Conservation (phyloP, 2,113 vertebrate genomes). For the Chunga burmeisteri region DNA sequence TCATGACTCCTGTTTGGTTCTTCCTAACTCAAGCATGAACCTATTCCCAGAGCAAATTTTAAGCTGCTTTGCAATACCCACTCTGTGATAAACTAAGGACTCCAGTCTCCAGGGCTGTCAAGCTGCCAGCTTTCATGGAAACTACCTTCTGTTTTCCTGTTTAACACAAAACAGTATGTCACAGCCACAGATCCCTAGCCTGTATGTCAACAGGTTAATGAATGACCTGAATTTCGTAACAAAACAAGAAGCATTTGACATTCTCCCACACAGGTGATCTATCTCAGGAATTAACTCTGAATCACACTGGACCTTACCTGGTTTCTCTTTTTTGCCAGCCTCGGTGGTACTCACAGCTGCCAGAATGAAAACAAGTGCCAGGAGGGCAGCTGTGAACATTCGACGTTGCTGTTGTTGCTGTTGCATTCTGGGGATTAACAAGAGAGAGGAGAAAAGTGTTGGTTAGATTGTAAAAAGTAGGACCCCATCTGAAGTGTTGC, state of each 20-base stretch:
- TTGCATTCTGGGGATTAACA: constrained; percentile 70
- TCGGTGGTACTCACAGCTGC: constrained; percentile 72
- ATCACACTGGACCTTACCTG: constrained; percentile 63
- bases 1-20: not conserved
- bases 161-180: not conserved
- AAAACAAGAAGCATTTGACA: not conserved
- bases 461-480: not conserved
- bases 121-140: not conserved
- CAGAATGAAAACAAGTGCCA: constrained; percentile 76
- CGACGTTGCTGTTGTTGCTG: constrained; percentile 67
- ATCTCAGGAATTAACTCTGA: not conserved
- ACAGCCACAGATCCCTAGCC: not conserved
- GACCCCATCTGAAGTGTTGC: not conserved
- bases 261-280: not conserved
- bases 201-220: not conserved
- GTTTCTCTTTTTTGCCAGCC: constrained; percentile 81
- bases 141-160: not conserved
- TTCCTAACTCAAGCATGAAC: not conserved
- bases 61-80: not conserved
- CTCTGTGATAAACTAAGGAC: not conserved
- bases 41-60: not conserved
- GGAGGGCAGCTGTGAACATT: constrained; percentile 70
- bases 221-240: not conserved
- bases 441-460: not conserved
- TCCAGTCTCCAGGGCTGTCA: not conserved